phyloP scores from a whole-genome alignment of 2,113 vertebrate species.

The Hystrix brachyura region DNA sequence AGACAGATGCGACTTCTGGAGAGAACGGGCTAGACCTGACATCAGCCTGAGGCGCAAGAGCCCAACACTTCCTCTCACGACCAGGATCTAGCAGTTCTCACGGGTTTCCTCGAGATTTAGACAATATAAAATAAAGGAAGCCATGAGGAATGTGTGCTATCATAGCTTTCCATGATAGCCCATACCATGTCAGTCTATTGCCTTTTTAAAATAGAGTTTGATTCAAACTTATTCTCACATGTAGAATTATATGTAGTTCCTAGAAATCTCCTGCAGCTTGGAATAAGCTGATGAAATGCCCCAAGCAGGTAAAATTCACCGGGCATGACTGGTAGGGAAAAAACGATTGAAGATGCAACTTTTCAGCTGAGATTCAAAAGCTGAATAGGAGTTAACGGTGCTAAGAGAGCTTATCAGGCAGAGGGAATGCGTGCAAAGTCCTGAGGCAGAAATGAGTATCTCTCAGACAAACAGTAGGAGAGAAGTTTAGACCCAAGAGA shows the following conservation, averaged over 20 bases:
- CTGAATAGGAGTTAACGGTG: background rate
- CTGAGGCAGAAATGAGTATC: background rate
- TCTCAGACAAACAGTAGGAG: background rate
- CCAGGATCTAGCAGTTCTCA: too few species aligned
- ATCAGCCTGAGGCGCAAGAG: too few species aligned
- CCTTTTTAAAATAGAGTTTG: background rate
- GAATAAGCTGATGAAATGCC: background rate
- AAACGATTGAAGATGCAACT: background rate
- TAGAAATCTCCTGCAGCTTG: background rate
- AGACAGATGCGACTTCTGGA: too few species aligned
- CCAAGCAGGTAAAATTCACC: background rate
- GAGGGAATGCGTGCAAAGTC: background rate
- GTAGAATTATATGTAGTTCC: background rate
- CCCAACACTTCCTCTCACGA: too few species aligned
- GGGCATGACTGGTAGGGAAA: background rate
- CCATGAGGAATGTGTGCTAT: too few species aligned
- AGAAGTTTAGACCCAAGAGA: background rate
- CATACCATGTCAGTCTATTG: background rate
- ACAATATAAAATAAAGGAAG: too few species aligned
- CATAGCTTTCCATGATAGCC: too few species aligned
- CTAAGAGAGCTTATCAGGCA: background rate
- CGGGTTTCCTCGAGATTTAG: too few species aligned
- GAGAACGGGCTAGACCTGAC: too few species aligned
- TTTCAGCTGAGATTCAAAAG: background rate
- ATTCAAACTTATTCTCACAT: background rate